phyloP scores from a whole-genome alignment of 2,888 invertebrate genomes.

The Tetheella fluctuosa region DNA sequence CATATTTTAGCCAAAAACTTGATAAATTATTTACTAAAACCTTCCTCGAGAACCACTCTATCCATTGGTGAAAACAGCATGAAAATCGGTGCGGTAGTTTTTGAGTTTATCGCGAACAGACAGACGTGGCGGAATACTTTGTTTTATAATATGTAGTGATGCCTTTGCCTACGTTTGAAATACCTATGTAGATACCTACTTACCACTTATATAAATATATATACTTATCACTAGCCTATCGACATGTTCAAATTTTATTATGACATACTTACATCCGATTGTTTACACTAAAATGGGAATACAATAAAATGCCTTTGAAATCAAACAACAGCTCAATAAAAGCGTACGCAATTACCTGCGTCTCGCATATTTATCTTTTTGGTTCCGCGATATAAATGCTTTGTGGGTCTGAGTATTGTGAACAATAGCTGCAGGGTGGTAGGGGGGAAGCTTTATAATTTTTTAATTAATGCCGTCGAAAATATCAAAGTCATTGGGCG shows the following conservation, averaged over 20 bases:
- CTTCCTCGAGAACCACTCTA: too few relatives aligned
- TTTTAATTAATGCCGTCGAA: conserved; percentile 83
- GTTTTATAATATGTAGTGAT: too few relatives aligned
- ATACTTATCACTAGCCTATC: conserved; percentile 15
- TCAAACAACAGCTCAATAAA: conserved; percentile 81
- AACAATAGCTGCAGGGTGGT: conserved; percentile 63
- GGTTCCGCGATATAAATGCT: conserved; percentile 74
- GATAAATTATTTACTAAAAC: too few relatives aligned
- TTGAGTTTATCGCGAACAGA: too few relatives aligned
- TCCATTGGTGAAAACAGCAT: too few relatives aligned
- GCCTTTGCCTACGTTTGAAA: too few relatives aligned
- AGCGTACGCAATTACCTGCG: conserved; percentile 76
- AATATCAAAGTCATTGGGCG: conserved; percentile 82
- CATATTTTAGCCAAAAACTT: too few relatives aligned
- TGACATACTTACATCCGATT: conserved; percentile 23
- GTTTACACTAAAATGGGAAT: conserved; percentile 47
- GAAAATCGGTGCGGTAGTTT: too few relatives aligned
- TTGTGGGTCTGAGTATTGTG: conserved; percentile 53
- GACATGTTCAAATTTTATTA: conserved; percentile 18
- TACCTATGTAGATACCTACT: neutral
- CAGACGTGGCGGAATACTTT: too few relatives aligned
- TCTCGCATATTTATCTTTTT: conserved; percentile 82
- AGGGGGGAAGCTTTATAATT: conserved; percentile 80
- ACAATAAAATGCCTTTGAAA: conserved; percentile 74
- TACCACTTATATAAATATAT: neutral